Conservation (phyloP, 2,888 invertebrate species). For the Synanthedon formicaeformis region DNA sequence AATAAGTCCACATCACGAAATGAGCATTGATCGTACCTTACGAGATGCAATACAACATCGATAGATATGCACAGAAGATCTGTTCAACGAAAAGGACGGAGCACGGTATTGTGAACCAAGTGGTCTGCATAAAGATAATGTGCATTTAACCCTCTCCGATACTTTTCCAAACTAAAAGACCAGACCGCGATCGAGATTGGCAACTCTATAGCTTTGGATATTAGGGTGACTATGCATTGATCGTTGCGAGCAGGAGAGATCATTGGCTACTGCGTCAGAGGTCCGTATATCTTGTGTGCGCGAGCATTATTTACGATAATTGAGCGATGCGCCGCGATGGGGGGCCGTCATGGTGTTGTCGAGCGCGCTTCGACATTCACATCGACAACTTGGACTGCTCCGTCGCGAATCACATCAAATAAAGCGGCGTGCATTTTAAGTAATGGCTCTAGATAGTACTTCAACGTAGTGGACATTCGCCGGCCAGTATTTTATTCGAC, state of each 20-base stretch:
- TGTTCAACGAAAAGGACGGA: slow-evolving; percentile 49
- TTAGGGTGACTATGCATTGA: slow-evolving; percentile 32
- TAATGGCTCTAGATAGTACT: slow-evolving; percentile 69
- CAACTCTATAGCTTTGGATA: slow-evolving; percentile 23
- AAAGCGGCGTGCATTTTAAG: slow-evolving; percentile 69
- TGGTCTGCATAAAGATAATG: slow-evolving; percentile 70
- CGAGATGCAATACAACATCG: slow-evolving; percentile 53
- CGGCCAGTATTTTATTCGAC: slow-evolving; percentile 61
- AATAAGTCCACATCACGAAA: slow-evolving; percentile 27
- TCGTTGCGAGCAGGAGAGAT: slow-evolving; percentile 32
- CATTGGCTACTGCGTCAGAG: slow-evolving; percentile 57
- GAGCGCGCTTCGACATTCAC: slow-evolving; percentile 65
- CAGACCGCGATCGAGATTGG: slow-evolving; percentile 16
- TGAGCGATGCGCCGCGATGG: slow-evolving; percentile 70
- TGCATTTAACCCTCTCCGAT: slow-evolving; percentile 53
- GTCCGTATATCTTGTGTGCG: slow-evolving; percentile 68
- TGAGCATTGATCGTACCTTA: slow-evolving; percentile 38
- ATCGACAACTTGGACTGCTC: slow-evolving; percentile 68
- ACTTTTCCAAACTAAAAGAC: slow-evolving; percentile 38
- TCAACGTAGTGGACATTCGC: slow-evolving; percentile 64
- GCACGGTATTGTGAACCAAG: slow-evolving; percentile 65
- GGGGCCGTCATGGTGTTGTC: slow-evolving; percentile 69
- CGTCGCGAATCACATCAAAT: slow-evolving; percentile 69
- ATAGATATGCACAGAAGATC: slow-evolving; percentile 59
- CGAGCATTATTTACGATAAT: slow-evolving; percentile 72